A percentile compares a stretch with the other conserved stretches of the same genome.
Conservation (phyloP, 1,140 invertebrate genomes). For the Epicauta chinensis region DNA sequence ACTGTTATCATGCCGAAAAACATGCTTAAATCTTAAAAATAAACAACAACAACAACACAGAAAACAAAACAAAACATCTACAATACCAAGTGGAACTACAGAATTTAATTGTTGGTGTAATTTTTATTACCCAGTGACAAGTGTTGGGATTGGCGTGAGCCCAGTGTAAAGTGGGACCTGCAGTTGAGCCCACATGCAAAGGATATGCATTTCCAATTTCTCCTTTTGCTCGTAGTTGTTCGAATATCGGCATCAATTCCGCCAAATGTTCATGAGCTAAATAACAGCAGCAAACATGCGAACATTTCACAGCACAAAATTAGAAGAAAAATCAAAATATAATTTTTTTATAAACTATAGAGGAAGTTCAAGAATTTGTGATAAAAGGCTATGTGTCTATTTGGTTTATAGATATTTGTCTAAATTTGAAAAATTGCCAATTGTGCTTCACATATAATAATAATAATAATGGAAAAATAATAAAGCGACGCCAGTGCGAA, state of each 20-base stretch:
- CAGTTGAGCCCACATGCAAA: conserved; percentile 64
- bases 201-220: conserved; percentile 81
- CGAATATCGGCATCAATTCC: conserved; percentile 90
- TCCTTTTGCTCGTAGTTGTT: conserved; percentile 80
- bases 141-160: conserved; percentile 46
- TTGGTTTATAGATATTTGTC: no score
- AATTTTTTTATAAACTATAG: not conserved
- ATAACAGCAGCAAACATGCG: conserved; percentile 17
- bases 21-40: conserved; percentile 3
- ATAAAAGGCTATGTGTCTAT: no score
- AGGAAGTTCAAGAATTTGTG: not conserved
- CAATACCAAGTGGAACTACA: conserved; percentile 5
- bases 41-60: not conserved
- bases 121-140: conserved; percentile 63
- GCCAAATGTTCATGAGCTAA: conserved; percentile 87
- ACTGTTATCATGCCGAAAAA: not conserved
- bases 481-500: no score
- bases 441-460: no score
- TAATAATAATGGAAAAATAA: no score
- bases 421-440: no score
- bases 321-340: no score
- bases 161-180: conserved; percentile 41
- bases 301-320: conserved; percentile 15
- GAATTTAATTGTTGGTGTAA: conserved; percentile 17
- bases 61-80: conserved; percentile 4